Evolutionary conservation across 2,888 invertebrate genomes (phyloP).

Genomic region (Pelosia muscerda): DNA sequence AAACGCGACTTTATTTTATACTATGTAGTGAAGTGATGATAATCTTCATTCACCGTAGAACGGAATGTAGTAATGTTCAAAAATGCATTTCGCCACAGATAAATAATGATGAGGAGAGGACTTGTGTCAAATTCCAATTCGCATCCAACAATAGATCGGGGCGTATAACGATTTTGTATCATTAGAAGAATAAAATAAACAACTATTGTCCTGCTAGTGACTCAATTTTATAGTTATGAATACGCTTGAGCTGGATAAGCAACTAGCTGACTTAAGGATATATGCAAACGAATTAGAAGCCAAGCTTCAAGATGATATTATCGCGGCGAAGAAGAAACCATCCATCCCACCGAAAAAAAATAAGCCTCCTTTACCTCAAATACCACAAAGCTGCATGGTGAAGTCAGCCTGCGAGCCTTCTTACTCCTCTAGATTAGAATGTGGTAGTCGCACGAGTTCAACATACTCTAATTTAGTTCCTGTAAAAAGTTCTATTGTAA

Average conservation of each 20-base stretch:
- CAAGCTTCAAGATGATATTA: constrained; percentile 83
- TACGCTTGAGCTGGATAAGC: constrained; percentile 80
- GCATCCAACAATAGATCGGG: constrained; percentile 51
- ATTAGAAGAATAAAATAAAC: constrained; percentile 39
- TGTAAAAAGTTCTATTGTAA: constrained; percentile 83
- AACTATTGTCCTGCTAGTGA: constrained; percentile 21
- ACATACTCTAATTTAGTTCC: constrained; percentile 84
- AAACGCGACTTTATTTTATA: too few species aligned
- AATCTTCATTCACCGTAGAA: constrained; percentile 4
- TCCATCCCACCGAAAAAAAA: constrained; percentile 82
- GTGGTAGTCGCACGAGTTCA: constrained; percentile 79
- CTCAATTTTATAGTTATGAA: constrained; percentile 67
- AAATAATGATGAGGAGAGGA: constrained; percentile 6
- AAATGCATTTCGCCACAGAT: constrained; percentile 33
- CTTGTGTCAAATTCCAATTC: constrained; percentile 34
- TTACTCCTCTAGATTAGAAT: constrained; percentile 91
- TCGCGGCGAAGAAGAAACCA: constrained; percentile 80
- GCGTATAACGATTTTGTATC: constrained; percentile 44
- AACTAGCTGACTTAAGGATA: constrained; percentile 80
- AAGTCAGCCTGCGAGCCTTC: constrained; percentile 92
- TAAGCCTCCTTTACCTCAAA: constrained; percentile 85
- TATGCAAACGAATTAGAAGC: constrained; percentile 83
- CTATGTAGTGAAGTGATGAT: too few species aligned
- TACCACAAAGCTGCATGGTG: constrained; percentile 92
- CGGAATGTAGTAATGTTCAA: constrained; percentile 13